Base-by-base conservation (phyloP, 2,888 invertebrate genomes). In the Euzophera pinguis region DNA sequence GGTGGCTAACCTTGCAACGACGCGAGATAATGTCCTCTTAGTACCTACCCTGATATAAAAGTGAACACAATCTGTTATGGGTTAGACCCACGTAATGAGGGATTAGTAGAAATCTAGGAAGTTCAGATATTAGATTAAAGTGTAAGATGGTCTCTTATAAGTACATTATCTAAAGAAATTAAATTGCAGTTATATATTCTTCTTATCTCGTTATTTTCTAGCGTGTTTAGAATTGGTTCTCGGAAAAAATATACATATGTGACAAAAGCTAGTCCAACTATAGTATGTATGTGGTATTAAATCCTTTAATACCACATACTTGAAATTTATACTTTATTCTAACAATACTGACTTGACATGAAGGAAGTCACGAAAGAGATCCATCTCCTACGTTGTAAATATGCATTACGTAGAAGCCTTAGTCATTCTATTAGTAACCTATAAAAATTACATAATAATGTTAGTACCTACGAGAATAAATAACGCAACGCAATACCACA, bases 1-100 rank as follows among this genome's bases (percentile, higher is more conserved):
- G 79, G 61, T 65, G 65, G 69, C 69, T 77, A 78, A 77, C 83
- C 83, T 83, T 84, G 83, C 58, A 61, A 58, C 64, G 69, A 71
- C 64, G 69, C 58, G 69, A 71, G 75, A 75, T 80, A 76, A 69
- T 69, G 57, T 65, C 63, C 61, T 57, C 22, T 22, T 22, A 22
- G 52, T 61, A 55, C 51, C 60, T 61, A 55, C 51, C 60, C 53
- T 5, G 56, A 75, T 75, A 81, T 77, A 74, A 78, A 66, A 53
- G 55, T 60, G 62, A 66, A 17, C 37, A 9, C 16, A 39, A 38
- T 27, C 49, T 12, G 3, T 5, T 29, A 14, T 29, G 14, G 32
- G 13, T 14, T 39, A 10, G 14, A 32, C 29, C 29, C 14, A 16
- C 39, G 39, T 50, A 29, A 41, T 6, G 39, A 39, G 27, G 38